phyloP scores from a whole-genome alignment of 2,113 vertebrate genomes.

The Echinops telfairi region DNA sequence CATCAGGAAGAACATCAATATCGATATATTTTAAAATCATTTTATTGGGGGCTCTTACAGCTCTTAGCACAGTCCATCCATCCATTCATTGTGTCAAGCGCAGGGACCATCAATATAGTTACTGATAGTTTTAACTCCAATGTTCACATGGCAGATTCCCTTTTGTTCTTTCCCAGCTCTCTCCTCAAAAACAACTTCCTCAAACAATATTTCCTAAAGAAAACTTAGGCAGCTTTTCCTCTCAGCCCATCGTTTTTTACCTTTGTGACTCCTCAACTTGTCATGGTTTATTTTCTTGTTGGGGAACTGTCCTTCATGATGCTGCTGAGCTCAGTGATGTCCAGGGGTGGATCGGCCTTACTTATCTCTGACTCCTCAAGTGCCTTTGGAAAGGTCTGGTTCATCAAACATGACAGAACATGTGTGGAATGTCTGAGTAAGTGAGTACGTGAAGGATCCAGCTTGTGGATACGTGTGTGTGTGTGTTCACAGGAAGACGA shows the following conservation, averaged over 20 bases:
- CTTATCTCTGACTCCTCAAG: neutral
- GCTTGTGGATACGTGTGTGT: neutral
- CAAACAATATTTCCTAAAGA: neutral
- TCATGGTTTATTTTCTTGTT: neutral
- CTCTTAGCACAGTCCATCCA: too few relatives aligned
- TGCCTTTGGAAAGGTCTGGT: constrained; percentile 2
- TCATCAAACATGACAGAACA: neutral
- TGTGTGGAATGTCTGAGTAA: neutral
- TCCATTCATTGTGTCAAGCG: too few relatives aligned
- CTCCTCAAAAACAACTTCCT: neutral
- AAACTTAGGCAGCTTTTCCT: neutral
- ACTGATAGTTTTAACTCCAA: neutral
- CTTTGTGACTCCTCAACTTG: neutral
- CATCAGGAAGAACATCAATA: neutral
- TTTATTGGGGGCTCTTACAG: too few relatives aligned
- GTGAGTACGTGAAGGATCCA: neutral
- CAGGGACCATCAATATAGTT: neutral
- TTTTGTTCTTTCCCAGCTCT: neutral
- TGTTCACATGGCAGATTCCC: neutral
- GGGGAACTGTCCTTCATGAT: neutral
- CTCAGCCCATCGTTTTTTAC: neutral
- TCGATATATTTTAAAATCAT: neutral
- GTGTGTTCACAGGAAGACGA: neutral
- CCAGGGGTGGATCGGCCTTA: neutral
- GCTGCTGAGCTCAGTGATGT: neutral